Evolutionary conservation across 1,140 invertebrate species (phyloP), one percentile per base, ranked within the genome.

Genomic region (Saccostrea glomerata): DNA sequence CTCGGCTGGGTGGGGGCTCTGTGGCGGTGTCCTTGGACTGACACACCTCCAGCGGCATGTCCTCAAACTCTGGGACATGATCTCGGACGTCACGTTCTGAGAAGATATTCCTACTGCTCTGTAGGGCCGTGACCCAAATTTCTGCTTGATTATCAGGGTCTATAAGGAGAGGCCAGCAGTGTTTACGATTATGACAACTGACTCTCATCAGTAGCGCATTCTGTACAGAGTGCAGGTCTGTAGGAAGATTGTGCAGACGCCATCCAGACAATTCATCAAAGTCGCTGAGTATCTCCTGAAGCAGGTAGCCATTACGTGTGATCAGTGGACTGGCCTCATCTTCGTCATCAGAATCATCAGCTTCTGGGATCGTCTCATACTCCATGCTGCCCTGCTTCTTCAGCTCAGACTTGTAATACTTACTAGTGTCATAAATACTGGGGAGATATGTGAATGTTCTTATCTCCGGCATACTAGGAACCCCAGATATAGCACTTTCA

Each of bases 131-230:
- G 23, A 95, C 92, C 94, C 94, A 94, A 84, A 91, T 90, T 87
- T 94, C 93, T 25, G 93, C 93, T 87, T 94, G 93, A 86, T 93
- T 93, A 84, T 95, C 94, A 11, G 95, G 95, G 85, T 95, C 95
- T 77, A 95, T 91, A 20, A 95, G 87, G 17, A 95, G 89, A 4
- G 94, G 94, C 94, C 95, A 95, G 90, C 92, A 93, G 89, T 94
- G 92, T 86, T 94, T 94, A 58, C 92, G 87, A 86, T 95, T 94
- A 88, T 92, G 89, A 85, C 90, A 92, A 86, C 92, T 93, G 20
- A 93, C 92, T 13, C 94, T 85, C 92, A 95, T 94, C 5, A 95
- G 91, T 2, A 95, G 89, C 2, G 93, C 94, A 90, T 95, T 95
- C 87, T 95, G 93, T 30, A 95, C 90, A 0, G 93, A 92, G 84